Percentiles rank a stretch among this genome's conserved stretches.
Conservation (phyloP, 2,797 vertebrate genomes). For the Anabas testudineus region DNA sequence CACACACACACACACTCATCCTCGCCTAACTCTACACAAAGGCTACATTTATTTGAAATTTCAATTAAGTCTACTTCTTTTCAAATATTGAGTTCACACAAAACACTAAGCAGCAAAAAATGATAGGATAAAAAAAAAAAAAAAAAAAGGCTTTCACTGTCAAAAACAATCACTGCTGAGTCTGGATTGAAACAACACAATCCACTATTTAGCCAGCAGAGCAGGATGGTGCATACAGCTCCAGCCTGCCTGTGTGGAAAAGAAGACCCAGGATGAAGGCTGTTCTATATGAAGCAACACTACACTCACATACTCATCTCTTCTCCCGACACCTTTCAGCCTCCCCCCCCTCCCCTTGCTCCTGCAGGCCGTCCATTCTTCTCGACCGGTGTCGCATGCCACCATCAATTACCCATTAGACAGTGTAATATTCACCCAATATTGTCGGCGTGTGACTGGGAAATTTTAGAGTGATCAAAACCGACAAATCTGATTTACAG, state of each 20-base stretch:
- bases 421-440: slow-evolving; percentile 84
- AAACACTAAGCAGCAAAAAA: not conserved
- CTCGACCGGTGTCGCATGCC: slow-evolving; percentile 78
- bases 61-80: slow-evolving; percentile 12
- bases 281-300: slow-evolving; percentile 1
- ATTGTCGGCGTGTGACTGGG: slow-evolving; percentile 80
- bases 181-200: slow-evolving; percentile 30
- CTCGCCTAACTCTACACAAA: slow-evolving; percentile 28
- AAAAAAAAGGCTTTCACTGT: slow-evolving; percentile 12
- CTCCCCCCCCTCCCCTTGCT: slow-evolving; percentile 9
- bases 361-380: slow-evolving; percentile 68
- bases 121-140: not conserved
- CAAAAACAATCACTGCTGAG: slow-evolving; percentile 17
- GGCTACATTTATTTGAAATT: slow-evolving; percentile 25
- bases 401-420: slow-evolving; percentile 85
- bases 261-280: slow-evolving; percentile 7
- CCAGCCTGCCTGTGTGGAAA: not conserved
- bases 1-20: slow-evolving; percentile 9
- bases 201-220: slow-evolving; percentile 7
- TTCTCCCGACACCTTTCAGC: slow-evolving; percentile 12
- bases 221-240: not conserved
- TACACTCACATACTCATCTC: slow-evolving; percentile 39
- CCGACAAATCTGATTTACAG: slow-evolving; percentile 88
- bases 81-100: slow-evolving; percentile 1
- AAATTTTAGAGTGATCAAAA: slow-evolving; percentile 86